Percentiles rank a stretch among this genome's conserved stretches.
Conservation (phyloP, 1,140 invertebrate genomes). For the Drosophila funebris region DNA sequence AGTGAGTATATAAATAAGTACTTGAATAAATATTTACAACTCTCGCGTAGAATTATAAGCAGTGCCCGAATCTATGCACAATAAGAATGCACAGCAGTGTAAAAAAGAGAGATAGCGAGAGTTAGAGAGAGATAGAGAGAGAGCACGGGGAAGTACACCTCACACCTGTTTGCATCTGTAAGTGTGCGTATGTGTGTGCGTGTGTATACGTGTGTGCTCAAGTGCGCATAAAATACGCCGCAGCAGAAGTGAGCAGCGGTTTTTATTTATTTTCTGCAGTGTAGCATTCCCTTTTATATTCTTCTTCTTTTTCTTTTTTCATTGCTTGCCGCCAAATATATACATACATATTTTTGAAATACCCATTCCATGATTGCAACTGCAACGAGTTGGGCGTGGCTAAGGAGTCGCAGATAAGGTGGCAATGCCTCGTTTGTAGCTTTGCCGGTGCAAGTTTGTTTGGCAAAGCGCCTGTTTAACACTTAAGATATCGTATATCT, state of each 20-base stretch:
- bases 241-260: slow-evolving; percentile 63
- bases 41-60: slow-evolving; percentile 76
- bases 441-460: slow-evolving; percentile 64
- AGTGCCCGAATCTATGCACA: slow-evolving; percentile 72
- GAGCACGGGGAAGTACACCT: slow-evolving; percentile 17
- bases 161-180: slow-evolving; percentile 65
- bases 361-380: slow-evolving; percentile 30
- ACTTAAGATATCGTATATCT: slow-evolving; percentile 82
- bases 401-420: slow-evolving; percentile 46
- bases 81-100: slow-evolving; percentile 54
- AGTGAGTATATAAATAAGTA: slow-evolving; percentile 76
- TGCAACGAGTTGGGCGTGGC: slow-evolving; percentile 58
- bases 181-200: slow-evolving; percentile 14
- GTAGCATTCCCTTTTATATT: slow-evolving; percentile 46
- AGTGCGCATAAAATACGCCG: slow-evolving; percentile 74
- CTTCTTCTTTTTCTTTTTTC: slow-evolving; percentile 1
- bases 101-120: background rate
- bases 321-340: slow-evolving; percentile 40
- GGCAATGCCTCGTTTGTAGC: slow-evolving; percentile 50
- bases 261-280: slow-evolving; percentile 76
- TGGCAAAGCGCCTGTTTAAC: slow-evolving; percentile 80
- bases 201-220: slow-evolving; percentile 46
- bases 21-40: slow-evolving; percentile 81
- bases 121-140: slow-evolving; percentile 1
- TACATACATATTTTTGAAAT: slow-evolving; percentile 32